Conservation (phyloP, 2,797 vertebrate genomes). For the Dermochelys coriacea region DNA sequence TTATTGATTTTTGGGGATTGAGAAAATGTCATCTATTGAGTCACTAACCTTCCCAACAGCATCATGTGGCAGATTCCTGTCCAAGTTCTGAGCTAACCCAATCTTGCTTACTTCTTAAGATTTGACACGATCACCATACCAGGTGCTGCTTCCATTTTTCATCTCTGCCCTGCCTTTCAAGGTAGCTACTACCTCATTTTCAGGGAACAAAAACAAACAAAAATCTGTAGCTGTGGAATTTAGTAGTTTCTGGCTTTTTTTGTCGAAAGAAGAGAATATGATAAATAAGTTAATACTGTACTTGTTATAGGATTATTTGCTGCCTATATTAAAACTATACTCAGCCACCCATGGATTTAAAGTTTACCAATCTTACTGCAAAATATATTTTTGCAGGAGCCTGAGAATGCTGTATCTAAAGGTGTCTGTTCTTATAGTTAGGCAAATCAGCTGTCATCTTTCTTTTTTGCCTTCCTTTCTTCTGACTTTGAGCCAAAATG, state of each 20-base stretch:
- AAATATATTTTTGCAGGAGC: constrained; percentile 20
- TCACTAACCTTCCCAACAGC: background rate
- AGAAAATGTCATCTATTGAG: constrained; percentile 51
- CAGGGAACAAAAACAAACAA: constrained; percentile 3
- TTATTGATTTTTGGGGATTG: background rate
- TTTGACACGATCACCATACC: constrained; percentile 45
- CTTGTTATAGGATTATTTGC: constrained; percentile 63
- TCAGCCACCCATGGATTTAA: constrained; percentile 32
- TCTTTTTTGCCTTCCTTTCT: background rate
- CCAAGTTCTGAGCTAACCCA: constrained; percentile 17
- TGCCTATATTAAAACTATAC: constrained; percentile 68
- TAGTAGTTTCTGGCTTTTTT: background rate
- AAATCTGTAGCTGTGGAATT: constrained; percentile 49
- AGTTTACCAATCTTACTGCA: constrained; percentile 40
- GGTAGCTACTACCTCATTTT: constrained; percentile 36
- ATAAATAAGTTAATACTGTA: constrained; percentile 68
- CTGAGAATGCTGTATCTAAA: constrained; percentile 15
- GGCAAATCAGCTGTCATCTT: constrained; percentile 43
- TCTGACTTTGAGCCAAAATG: background rate
- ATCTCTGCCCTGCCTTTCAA: constrained; percentile 55
- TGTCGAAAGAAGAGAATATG: constrained; percentile 25
- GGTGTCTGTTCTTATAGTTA: constrained; percentile 42
- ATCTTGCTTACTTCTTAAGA: constrained; percentile 49
- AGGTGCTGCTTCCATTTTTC: constrained; percentile 59
- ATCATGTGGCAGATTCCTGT: background rate